These are phyloP conservation scores for Sialia sialis DNA, from an alignment of 2,113 vertebrate species.

Conservation along the genomic window DNA sequence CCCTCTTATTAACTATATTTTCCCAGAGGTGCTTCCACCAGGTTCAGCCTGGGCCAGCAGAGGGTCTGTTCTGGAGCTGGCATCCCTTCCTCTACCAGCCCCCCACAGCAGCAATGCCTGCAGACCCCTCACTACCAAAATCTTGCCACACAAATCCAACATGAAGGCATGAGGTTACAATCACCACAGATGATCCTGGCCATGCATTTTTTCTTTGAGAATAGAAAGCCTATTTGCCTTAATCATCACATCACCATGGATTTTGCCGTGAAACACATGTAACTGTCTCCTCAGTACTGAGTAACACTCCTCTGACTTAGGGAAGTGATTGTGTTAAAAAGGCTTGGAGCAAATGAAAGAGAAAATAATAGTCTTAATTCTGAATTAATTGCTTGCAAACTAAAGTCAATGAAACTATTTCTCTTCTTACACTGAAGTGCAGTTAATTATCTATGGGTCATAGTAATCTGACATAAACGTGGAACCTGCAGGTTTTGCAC, in stretches of 20 bases:
- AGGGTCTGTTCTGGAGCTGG: neutral
- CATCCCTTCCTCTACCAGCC: rapidly evolving
- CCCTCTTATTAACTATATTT: neutral
- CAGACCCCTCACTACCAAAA: neutral
- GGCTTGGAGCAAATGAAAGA: neutral
- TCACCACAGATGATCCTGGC: neutral
- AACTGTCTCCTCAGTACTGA: neutral
- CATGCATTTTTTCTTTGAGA: neutral
- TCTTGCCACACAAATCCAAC: neutral
- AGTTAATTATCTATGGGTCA: neutral
- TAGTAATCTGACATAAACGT: neutral
- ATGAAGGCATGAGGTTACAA: neutral
- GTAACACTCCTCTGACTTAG: neutral
- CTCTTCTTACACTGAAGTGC: neutral
- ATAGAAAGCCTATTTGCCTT: neutral
- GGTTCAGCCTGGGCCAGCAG: neutral
- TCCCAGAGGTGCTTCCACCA: rapidly evolving
- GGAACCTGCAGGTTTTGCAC: neutral
- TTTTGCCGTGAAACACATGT: neutral
- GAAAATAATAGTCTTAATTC: neutral
- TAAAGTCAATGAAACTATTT: neutral
- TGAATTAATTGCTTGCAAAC: neutral
- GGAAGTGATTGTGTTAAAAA: neutral
- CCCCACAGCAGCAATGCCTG: neutral
- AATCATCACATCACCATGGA: neutral